A percentile compares a stretch with the other conserved stretches of the same genome.
Evolutionary conservation across 2,888 invertebrate genomes (phyloP).

Genomic region (Selenia dentaria): DNA sequence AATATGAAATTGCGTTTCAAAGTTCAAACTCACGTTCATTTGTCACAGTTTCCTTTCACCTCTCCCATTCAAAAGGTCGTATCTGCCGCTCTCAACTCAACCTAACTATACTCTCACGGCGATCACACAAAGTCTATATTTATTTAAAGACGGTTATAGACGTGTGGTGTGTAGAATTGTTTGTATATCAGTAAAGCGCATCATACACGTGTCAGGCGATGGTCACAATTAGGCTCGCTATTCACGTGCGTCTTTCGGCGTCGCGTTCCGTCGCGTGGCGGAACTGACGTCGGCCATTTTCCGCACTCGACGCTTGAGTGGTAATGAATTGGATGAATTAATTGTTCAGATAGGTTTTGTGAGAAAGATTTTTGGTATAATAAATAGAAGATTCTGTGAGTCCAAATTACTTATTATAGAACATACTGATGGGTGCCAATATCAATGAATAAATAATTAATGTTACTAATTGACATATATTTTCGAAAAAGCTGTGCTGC

Average conservation of each 20-base stretch:
- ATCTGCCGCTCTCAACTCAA: slow-evolving; percentile 3
- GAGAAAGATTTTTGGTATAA: slow-evolving; percentile 26
- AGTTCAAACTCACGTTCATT: slow-evolving; percentile 70
- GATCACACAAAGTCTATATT: background rate
- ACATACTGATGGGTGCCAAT: no score
- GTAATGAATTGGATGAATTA: slow-evolving; percentile 67
- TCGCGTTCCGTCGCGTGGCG: slow-evolving; percentile 38
- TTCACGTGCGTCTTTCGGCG: slow-evolving; percentile 53
- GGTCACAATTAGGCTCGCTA: slow-evolving; percentile 73
- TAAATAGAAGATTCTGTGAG: no score
- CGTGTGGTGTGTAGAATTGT: background rate
- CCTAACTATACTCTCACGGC: slow-evolving; percentile 1
- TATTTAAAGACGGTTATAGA: background rate
- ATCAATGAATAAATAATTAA: no score
- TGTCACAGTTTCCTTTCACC: slow-evolving; percentile 61
- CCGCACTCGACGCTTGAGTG: slow-evolving; percentile 56
- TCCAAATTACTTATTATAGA: no score
- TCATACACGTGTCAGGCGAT: slow-evolving; percentile 58
- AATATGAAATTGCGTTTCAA: slow-evolving; percentile 52
- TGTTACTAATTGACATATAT: no score
- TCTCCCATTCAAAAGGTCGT: slow-evolving; percentile 3
- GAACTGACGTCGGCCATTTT: slow-evolving; percentile 40
- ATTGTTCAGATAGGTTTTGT: slow-evolving; percentile 59
- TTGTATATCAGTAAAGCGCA: slow-evolving; percentile 42
- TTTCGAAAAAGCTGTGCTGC: no score